Conservation (phyloP, 2,113 vertebrate species). For the Cromileptes altivelis region DNA sequence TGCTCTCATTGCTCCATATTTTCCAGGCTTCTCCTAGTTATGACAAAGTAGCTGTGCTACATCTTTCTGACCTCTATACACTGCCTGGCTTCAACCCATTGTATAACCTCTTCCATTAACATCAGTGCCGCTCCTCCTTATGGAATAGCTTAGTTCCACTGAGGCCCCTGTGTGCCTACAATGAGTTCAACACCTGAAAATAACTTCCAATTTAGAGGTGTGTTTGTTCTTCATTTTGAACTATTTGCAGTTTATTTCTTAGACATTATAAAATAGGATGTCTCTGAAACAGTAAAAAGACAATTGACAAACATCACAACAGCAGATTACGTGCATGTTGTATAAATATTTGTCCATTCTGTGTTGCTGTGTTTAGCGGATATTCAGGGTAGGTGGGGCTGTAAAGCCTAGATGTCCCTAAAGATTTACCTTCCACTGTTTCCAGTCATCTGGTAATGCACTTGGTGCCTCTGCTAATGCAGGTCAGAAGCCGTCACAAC, state of each 20-base stretch:
- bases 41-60: conserved; percentile 29
- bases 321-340: background rate
- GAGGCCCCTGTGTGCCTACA: conserved; percentile 52
- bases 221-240: conserved; percentile 5
- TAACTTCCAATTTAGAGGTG: conserved; percentile 45
- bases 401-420: conserved; percentile 53
- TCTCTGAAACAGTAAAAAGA: conserved; percentile 1
- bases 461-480: conserved; percentile 51
- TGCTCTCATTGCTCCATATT: conserved; percentile 4
- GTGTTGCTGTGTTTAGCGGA: conserved; percentile 2
- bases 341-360: background rate
- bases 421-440: conserved; percentile 53
- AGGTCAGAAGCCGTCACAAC: conserved; percentile 47
- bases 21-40: conserved; percentile 6
- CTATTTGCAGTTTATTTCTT: background rate
- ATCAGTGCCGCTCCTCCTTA: conserved; percentile 53
- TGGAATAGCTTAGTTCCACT: conserved; percentile 69
- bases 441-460: conserved; percentile 67
- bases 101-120: conserved; percentile 63
- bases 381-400: background rate
- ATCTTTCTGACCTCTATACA: conserved; percentile 54
- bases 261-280: background rate
- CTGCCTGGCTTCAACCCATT: conserved; percentile 41
- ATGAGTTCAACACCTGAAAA: conserved; percentile 61
- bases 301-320: background rate